Evolutionary conservation across 2,797 vertebrate genomes (phyloP).

Genomic region (Sciaenops ocellatus): DNA sequence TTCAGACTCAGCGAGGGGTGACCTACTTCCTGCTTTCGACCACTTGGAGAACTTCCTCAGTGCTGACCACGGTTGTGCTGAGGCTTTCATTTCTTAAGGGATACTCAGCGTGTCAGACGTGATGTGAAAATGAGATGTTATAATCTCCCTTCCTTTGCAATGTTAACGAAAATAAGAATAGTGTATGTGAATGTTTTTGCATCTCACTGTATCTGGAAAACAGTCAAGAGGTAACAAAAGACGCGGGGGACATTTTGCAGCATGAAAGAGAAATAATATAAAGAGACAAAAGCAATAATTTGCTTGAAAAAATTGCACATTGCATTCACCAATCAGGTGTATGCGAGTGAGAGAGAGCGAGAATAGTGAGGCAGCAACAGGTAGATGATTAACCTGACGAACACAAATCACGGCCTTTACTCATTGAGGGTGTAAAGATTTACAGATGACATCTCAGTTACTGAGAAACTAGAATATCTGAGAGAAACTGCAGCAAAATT

Average conservation of each 20-base stretch:
- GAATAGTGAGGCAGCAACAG: constrained; percentile 56
- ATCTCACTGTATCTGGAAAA: background rate
- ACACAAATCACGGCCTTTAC: constrained; percentile 68
- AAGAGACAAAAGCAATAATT: background rate
- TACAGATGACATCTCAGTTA: constrained; percentile 46
- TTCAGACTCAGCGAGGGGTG: constrained; percentile 16
- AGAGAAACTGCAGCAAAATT: background rate
- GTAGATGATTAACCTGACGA: constrained; percentile 77
- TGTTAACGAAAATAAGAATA: background rate
- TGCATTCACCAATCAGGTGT: background rate
- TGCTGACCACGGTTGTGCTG: constrained; percentile 41
- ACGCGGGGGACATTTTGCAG: background rate
- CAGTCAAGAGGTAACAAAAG: background rate
- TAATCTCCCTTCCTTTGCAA: constrained; percentile 16
- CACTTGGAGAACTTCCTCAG: constrained; percentile 62
- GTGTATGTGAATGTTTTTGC: background rate
- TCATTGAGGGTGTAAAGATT: constrained; percentile 62
- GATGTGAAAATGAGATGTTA: constrained; percentile 37
- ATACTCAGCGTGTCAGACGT: constrained; percentile 31
- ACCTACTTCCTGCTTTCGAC: constrained; percentile 63
- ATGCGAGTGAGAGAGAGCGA: constrained; percentile 16
- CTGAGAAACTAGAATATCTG: background rate
- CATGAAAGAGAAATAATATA: background rate
- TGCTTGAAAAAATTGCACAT: constrained; percentile 3
- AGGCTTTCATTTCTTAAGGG: constrained; percentile 38